These are phyloP conservation scores for Coenonympha glycerion DNA, from an alignment of 2,888 invertebrate genomes.

Conservation along the genomic window DNA sequence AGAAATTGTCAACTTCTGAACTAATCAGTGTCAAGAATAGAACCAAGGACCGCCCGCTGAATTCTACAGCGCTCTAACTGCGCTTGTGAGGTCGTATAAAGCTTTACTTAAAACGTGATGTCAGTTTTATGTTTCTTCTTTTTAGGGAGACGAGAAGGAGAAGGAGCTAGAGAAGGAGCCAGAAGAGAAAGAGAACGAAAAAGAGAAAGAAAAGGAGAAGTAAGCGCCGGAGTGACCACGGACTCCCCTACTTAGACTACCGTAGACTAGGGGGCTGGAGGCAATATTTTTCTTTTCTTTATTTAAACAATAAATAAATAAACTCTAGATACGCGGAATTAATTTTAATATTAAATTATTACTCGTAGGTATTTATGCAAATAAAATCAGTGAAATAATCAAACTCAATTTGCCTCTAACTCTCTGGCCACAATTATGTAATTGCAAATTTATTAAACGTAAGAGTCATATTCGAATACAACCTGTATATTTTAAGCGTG, in stretches of 20 bases:
- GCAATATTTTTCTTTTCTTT: neutral
- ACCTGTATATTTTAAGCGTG: constrained; percentile 64
- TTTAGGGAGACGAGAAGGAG: constrained; percentile 86
- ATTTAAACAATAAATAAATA: neutral
- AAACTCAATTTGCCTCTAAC: neutral
- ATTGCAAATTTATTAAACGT: constrained; percentile 33
- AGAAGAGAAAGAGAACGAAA: constrained; percentile 75
- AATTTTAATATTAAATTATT: too few species aligned
- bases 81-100: too few species aligned
- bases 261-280: constrained; percentile 1
- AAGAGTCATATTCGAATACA: constrained; percentile 60
- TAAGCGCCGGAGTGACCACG: constrained; percentile 33
- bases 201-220: constrained; percentile 74
- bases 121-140: constrained; percentile 7
- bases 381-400: neutral
- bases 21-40: too few species aligned
- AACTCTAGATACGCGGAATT: too few species aligned
- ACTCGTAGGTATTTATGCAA: too few species aligned
- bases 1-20: too few species aligned
- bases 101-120: neutral
- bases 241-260: constrained; percentile 19
- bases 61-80: too few species aligned
- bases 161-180: constrained; percentile 79
- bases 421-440: neutral
- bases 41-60: too few species aligned